Evolutionary conservation across 2,888 invertebrate species (phyloP).

Genomic region (Dryobotodes eremita): DNA sequence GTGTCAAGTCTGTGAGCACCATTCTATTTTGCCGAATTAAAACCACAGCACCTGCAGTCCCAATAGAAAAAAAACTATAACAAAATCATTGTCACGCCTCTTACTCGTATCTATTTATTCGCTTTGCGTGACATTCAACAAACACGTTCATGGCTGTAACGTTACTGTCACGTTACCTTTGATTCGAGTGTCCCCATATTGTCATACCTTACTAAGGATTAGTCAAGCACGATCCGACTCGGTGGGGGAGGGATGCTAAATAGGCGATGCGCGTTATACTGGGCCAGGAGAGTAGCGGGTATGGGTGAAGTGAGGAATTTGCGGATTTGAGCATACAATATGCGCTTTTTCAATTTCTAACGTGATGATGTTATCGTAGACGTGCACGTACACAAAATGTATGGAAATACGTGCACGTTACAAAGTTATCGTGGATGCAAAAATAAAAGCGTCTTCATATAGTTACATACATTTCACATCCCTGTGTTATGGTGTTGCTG

Average conservation of each 20-base stretch:
- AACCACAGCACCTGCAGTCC: not conserved
- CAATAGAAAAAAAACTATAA: not conserved
- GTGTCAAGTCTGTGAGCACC: not conserved
- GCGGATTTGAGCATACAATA: too few species aligned
- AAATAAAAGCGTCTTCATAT: not conserved
- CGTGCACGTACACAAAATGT: not conserved
- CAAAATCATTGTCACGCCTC: constrained; percentile 9
- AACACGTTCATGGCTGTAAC: constrained; percentile 37
- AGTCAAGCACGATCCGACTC: constrained; percentile 73
- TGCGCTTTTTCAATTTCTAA: not conserved
- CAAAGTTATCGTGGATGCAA: not conserved
- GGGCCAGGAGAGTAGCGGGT: constrained; percentile 65
- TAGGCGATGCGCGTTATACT: constrained; percentile 80
- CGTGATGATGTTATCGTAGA: not conserved
- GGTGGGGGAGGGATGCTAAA: constrained; percentile 74
- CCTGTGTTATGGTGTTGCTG: not conserved
- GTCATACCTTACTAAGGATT: constrained; percentile 64
- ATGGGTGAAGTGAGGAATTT: too few species aligned
- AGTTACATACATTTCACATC: not conserved
- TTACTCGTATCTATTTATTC: constrained; percentile 1
- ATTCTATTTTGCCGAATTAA: not conserved
- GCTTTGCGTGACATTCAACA: constrained; percentile 28
- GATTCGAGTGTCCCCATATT: constrained; percentile 69
- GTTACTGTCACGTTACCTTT: constrained; percentile 63
- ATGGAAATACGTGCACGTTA: not conserved